phyloP scores from a whole-genome alignment of 2,797 vertebrate genomes.

The Caiman crocodilus region DNA sequence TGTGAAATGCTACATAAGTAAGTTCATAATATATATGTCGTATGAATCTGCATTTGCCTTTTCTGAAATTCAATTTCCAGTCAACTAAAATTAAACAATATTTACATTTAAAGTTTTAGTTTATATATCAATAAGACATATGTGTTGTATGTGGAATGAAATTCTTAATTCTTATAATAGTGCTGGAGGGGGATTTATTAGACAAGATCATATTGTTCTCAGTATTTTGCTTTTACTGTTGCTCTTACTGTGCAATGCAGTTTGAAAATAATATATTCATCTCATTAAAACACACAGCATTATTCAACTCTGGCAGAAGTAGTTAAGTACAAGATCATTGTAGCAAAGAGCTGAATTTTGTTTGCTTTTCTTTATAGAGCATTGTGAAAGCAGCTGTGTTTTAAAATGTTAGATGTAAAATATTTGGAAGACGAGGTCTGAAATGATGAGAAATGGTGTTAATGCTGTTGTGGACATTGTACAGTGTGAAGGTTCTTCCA shows the following conservation, averaged over 20 bases:
- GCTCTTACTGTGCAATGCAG: background rate
- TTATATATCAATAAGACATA: background rate
- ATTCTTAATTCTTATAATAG: conserved; percentile 10
- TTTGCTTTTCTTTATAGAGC: background rate
- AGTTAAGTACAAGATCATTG: conserved; percentile 24
- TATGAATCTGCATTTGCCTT: background rate
- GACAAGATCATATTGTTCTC: background rate
- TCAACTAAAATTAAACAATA: conserved; percentile 13
- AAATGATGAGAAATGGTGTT: background rate
- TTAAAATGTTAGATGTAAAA: background rate
- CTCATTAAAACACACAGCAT: background rate
- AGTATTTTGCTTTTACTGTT: background rate
- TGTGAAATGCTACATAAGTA: background rate
- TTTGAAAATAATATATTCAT: conserved; percentile 39
- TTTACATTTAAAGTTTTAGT: background rate
- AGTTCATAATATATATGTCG: background rate
- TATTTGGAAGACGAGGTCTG: background rate
- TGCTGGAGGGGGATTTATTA: background rate
- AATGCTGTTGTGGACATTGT: background rate
- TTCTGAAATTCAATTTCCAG: conserved; percentile 9
- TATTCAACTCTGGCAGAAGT: conserved; percentile 42
- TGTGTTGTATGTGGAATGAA: background rate
- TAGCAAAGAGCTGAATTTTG: background rate
- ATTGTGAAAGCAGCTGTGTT: background rate
- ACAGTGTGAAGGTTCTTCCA: background rate